Evolutionary conservation across 2,888 invertebrate species (phyloP), one percentile per base, ranked within the genome.

Genomic region (Nephrotoma appendiculata): DNA sequence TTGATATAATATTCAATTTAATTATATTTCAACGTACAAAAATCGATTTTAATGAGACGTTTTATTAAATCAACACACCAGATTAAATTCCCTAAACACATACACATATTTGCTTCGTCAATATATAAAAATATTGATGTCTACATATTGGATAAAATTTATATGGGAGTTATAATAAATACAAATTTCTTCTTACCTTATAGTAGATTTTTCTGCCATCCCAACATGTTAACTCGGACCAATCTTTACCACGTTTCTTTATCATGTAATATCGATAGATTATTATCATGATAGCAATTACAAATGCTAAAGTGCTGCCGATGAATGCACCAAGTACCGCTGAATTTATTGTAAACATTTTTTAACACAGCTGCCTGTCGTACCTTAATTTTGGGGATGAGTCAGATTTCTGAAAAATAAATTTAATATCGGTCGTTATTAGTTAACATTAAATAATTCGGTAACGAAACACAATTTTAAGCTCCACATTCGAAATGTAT

Each of bases 271-370:
- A 95, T 48, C 94, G 94, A 89, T 94, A 95, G 88, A 94, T 92
- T 45, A 95, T 94, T 87, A 95, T 91, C 5, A 94, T 95, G 89
- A 95, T 93, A 11, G 94, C 95, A 48, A 95, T 93, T 87, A 95
- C 90, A 42, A 95, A 91, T 0, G 94, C 94, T 87, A 94, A 91
- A 6, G 95, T 95, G 2, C 94, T 94, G 83, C 95, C 95, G 1
- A 94, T 92, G 6, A 94, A 95, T 83, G 95, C 95, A 19, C 95
- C 95, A 87, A 95, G 90, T 48, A 95, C 93, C 83, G 94, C 94
- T n/a, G 94, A 94, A 86, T 93, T 93, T 87, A 94, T 94, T 94
- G 95, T 94, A 85, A 91, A 90, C 91, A 91, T 91, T 86, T 57
- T 15, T 31, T 31, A 31, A 31, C 31, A 31, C 2, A 31, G 52